Conservation (phyloP, 2,888 invertebrate species). For the Nysson spinosus region DNA sequence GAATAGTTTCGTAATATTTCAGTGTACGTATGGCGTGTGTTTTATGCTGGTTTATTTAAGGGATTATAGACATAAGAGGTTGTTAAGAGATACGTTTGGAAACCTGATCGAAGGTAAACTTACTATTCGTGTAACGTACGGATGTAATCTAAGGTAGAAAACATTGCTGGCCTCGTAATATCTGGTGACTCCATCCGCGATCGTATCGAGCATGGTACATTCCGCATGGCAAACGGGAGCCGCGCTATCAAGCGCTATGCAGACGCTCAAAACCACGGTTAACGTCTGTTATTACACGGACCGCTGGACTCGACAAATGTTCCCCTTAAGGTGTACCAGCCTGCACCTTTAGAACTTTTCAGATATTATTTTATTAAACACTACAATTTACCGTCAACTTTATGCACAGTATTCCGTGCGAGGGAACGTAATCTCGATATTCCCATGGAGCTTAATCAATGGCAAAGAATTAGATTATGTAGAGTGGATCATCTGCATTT, state of each 20-base stretch:
- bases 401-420: too few relatives aligned
- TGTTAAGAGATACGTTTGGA: constrained; percentile 23
- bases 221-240: constrained; percentile 54
- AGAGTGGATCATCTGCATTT: too few relatives aligned
- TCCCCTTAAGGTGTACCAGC: constrained; percentile 22
- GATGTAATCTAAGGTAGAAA: constrained; percentile 27
- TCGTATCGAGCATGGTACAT: constrained; percentile 53
- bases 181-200: constrained; percentile 57
- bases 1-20: not conserved
- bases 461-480: too few relatives aligned
- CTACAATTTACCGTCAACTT: too few relatives aligned
- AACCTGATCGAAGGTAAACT: constrained; percentile 41
- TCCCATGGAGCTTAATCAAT: too few relatives aligned
- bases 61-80: constrained; percentile 20
- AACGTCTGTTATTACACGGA: constrained; percentile 44
- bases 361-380: too few relatives aligned
- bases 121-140: constrained; percentile 14
- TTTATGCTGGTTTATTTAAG: not conserved
- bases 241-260: constrained; percentile 37
- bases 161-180: constrained; percentile 41
- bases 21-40: not conserved
- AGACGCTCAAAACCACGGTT: constrained; percentile 37
- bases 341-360: not conserved
- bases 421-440: too few relatives aligned
- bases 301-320: constrained; percentile 37